Base-by-base conservation (phyloP, 2,113 vertebrate species). In the Cyanoliseus patagonus region DNA sequence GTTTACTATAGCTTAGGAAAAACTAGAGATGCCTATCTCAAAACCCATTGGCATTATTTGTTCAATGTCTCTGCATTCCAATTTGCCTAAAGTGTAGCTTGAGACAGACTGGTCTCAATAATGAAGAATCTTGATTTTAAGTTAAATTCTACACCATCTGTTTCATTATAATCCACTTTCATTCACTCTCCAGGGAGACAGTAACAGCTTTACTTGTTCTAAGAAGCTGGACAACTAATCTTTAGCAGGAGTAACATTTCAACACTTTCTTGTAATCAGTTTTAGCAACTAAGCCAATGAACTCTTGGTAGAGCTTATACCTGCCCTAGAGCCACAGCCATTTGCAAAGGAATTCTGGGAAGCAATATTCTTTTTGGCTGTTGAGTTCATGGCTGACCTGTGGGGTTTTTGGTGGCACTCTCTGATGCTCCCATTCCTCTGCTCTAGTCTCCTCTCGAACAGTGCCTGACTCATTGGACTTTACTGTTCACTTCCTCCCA, bases 41-140 rank as follows among this genome's bases (percentile, higher is more conserved):
- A 37, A 90, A 88, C 33, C 33, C 73, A 74, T 10, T 30, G 17
- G 59, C 64, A 83, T 92, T 81, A 52, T 69, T 64, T 80, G 28
- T 74, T 86, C 63, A 61, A 92, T 52, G 37, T 63, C 64, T 88
- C 46, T 11, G 5, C 64, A 67, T 31, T 83, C 14, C 61, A 70
- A 74, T 84, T 75, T 89, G 41, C 55, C 55, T 81, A 28, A 78
- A 63, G 55, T 2, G 1, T 81, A 64, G 31, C 84, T 84, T 70
- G 46, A 96, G 81, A 86, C 22, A 88, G 53, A 86, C 27, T 1
- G 2, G 23, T 53, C 46, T 86, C 37, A 14, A 4, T 70, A 88
- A 83, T 39, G 72, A 90, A 86, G 72, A 95, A 62, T 69, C 89
- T 74, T 57, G 67, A 92, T 88, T 95, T 92, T 69, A 70, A 91